Percentiles rank a stretch among this genome's conserved stretches.
phyloP scores from a whole-genome alignment of 1,140 invertebrate species.

The Aphaenogaster ashmeadi region DNA sequence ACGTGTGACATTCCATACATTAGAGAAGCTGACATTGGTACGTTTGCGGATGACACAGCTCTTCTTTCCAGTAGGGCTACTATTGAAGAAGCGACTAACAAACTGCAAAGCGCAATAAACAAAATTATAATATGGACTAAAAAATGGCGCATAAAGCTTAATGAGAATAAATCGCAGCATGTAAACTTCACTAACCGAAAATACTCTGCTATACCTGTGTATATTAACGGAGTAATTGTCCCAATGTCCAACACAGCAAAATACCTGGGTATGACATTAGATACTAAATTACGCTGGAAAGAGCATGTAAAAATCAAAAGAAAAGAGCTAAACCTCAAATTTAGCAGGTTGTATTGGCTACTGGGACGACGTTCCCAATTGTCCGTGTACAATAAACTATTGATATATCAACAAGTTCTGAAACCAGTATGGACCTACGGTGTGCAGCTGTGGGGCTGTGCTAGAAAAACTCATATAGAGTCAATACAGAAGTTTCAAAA shows the following conservation, averaged over 20 bases:
- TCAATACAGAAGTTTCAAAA: background rate
- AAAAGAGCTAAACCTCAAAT: background rate
- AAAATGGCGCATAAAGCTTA: background rate
- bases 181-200: background rate
- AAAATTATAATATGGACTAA: background rate
- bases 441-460: background rate
- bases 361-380: background rate
- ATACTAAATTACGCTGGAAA: background rate
- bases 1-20: background rate
- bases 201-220: background rate
- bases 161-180: background rate
- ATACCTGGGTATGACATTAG: background rate
- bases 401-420: background rate
- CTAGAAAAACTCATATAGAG: background rate
- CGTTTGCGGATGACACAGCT: background rate
- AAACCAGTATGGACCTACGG: background rate
- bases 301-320: background rate
- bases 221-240: background rate
- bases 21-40: background rate
- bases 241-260: background rate
- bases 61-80: too few species aligned
- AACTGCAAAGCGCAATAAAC: background rate
- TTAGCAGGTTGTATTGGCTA: conserved; percentile 1
- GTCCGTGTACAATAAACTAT: background rate
- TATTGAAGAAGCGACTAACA: background rate